A percentile compares a stretch with the other conserved stretches of the same genome.
Conservation (phyloP, 2,888 invertebrate species). For the Aradus depressus region DNA sequence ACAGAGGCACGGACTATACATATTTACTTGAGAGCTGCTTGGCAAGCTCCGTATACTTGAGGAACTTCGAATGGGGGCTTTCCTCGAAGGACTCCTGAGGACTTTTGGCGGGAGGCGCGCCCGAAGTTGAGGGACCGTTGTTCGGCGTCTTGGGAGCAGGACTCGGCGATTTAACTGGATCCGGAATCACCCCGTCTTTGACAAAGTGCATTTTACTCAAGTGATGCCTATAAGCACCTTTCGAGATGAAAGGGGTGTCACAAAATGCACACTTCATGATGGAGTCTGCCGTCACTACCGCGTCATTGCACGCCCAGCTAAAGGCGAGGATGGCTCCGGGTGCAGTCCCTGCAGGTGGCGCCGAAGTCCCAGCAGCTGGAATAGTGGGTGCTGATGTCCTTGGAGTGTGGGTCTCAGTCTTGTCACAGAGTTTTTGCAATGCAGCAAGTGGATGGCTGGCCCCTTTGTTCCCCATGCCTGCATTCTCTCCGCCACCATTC, state of each 20-base stretch:
- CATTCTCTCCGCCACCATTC: conserved; percentile 31
- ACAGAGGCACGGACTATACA: conserved; percentile 46
- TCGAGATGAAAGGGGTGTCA: conserved; percentile 91
- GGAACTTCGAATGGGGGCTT: conserved; percentile 92
- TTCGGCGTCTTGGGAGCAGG: conserved; percentile 36
- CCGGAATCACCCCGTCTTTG: conserved; percentile 77
- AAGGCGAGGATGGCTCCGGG: conserved; percentile 79
- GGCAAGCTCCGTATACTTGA: conserved; percentile 96
- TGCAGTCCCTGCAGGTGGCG: conserved; percentile 46
- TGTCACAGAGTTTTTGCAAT: conserved; percentile 89
- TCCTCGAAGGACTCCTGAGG: conserved; percentile 52
- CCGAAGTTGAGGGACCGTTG: conserved; percentile 32
- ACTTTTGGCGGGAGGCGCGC: conserved; percentile 30
- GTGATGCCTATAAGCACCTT: conserved; percentile 93
- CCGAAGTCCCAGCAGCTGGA: conserved; percentile 30
- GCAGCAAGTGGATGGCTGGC: conserved; percentile 83
- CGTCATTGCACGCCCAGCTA: conserved; percentile 91
- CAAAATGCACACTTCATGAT: conserved; percentile 91
- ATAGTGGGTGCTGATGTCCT: conserved; percentile 32
- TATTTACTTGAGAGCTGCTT: conserved; percentile 96
- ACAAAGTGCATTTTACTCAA: conserved; percentile 92
- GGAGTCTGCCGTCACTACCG: conserved; percentile 72
- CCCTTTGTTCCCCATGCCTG: conserved; percentile 48
- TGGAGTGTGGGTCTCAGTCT: conserved; percentile 62
- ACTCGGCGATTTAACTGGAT: conserved; percentile 47